Base-by-base conservation (phyloP, 2,888 invertebrate genomes). In the Heteromyza rotundicornis region DNA sequence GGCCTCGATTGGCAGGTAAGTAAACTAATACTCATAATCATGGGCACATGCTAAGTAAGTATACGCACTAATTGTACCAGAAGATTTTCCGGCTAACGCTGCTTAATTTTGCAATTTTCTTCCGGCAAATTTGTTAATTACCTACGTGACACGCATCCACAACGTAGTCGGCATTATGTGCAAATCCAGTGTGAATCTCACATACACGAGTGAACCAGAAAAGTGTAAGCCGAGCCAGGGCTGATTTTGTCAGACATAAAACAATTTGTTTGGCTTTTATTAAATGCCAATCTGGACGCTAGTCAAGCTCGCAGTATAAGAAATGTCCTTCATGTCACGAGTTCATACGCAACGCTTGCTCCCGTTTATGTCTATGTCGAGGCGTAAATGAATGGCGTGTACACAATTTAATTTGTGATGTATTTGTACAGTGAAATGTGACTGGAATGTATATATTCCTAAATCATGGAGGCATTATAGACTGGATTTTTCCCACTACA, bases 191-290 rank as follows among this genome's bases (percentile, higher is more conserved):
- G n/a, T 16, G 16, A 36, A 14, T 49, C 19, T 5, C 16, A 19
- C 49, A 49, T 7, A n/a, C 49, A n/a, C n/a, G 2, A 10, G 22
- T n/a, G n/a, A n/a, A n/a, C n/a, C n/a, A n/a, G n/a, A n/a, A n/a
- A n/a, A n/a, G n/a, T n/a, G n/a, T n/a, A n/a, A n/a, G n/a, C n/a
- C n/a, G 16, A 2, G 50, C 27, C 24, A 3, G 16, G 2, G 51
- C 52, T 17, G 2, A 27, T 12, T 44, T 60, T 47, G 27, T 27
- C 27, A 27, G 27, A 7, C 16, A 57, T 59, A 59, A 63, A 63
- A 59, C 59, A 63, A 55, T 56, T 59, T 59, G 62, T 63, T 63
- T 59, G 55, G 27, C 63, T 59, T 59, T 63, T 59, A 63, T 63
- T 63, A 56, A 63, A 59, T 59, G 59, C 51, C 62, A 58, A 62